Evolutionary conservation across 2,888 invertebrate species (phyloP), one percentile per base, ranked within the genome.

Genomic region (Leptopilina syphax): DNA sequence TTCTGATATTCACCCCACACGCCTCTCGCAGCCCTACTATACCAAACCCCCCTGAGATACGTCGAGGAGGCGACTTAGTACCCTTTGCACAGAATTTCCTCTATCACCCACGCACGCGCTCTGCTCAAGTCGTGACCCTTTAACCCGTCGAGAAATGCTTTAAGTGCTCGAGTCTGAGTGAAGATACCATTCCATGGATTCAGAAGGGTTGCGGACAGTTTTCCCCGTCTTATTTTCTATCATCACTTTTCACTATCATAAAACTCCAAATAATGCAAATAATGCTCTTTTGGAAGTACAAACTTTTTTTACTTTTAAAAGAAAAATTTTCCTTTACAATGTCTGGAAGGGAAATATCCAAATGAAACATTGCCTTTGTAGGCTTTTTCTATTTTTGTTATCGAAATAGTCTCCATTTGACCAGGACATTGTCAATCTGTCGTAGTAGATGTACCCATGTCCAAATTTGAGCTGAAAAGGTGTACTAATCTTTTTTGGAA

Each of bases 51-150:
- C 73, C 73, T 70, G 50, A 70, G 70, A 73, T 50, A 57, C 73
- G 73, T 73, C 57, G 57, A 73, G 73, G 73, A 73, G 73, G 73
- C 73, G 73, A 73, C 73, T 73, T 73, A 73, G 57, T 73, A 57
- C 70, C 54, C 70, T 54, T 34, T 34, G 34, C 18, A 73, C 57
- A 73, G 34, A 73, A 73, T 73, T 57, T 34, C 73, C 57, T 57
- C 34, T 73, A 73, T 77, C 77, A 65, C 67, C 79, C 44, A 82
- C 24, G 18, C 18, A 44, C 0, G 80, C 77, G 68, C 81, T 77
- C 41, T 60, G 77, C 12, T 77, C 65, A 9, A 77, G 13, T 12
- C 70, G 54, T 70, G 70, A 54, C 70, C 70, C 70, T 70, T 70
- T 70, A 54, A 73, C 63, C 63, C 63, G 63, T 24, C 63, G 63